A percentile compares a stretch with the other conserved stretches of the same genome.
These are phyloP conservation scores for Jaculus jaculus DNA, from an alignment of 2,113 vertebrate species.

Conservation along the genomic window DNA sequence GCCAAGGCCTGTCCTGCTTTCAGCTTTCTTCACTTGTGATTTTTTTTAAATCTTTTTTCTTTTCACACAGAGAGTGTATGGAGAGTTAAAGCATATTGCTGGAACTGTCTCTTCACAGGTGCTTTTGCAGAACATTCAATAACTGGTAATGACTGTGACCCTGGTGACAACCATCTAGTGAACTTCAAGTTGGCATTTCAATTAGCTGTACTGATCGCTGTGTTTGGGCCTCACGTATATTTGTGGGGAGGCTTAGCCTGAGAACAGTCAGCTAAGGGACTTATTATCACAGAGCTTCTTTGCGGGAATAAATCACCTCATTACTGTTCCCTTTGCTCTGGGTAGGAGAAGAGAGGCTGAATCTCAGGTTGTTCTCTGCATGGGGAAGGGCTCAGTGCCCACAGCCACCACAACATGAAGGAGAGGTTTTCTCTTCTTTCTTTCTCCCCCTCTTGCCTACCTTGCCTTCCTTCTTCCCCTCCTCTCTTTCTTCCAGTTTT, in stretches of 20 bases:
- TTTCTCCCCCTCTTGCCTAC: accelerated
- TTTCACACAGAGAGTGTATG: background rate
- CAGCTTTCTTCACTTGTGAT: background rate
- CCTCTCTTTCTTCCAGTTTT: too few relatives aligned
- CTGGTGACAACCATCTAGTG: background rate
- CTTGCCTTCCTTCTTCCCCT: accelerated
- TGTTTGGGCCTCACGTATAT: constrained; percentile 33
- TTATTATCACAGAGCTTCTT: constrained; percentile 49
- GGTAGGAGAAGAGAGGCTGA: background rate
- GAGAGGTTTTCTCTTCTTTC: too few relatives aligned
- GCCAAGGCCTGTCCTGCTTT: background rate
- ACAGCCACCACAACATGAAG: background rate
- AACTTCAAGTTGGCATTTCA: constrained; percentile 71
- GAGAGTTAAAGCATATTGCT: background rate
- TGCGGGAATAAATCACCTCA: constrained; percentile 45
- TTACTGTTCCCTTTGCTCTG: constrained; percentile 49
- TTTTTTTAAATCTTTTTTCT: background rate
- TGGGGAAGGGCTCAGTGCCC: background rate
- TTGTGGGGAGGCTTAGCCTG: constrained; percentile 27
- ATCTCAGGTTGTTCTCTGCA: background rate
- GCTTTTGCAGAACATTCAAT: constrained; percentile 52
- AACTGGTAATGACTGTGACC: constrained; percentile 65
- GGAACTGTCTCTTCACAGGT: background rate
- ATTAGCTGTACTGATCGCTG: constrained; percentile 61
- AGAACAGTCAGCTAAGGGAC: constrained; percentile 38